Evolutionary conservation across 2,797 vertebrate species (phyloP).

Genomic region (Sebastes hubbsi): DNA sequence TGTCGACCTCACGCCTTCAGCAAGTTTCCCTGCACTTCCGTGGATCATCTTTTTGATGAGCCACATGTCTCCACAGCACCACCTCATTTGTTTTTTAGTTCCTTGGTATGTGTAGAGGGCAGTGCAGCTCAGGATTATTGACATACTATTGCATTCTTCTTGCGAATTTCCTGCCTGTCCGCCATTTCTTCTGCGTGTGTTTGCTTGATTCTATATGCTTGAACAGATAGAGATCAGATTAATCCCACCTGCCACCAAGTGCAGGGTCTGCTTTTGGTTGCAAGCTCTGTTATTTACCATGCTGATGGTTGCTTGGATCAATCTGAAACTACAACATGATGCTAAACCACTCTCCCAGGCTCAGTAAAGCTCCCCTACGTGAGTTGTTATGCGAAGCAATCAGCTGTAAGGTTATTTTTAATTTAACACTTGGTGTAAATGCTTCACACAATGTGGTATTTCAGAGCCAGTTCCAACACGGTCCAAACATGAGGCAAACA

Average conservation of each 20-base stretch:
- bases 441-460: constrained; percentile 7
- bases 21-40: background rate
- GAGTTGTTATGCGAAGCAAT: background rate
- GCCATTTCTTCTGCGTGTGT: background rate
- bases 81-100: background rate
- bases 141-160: background rate
- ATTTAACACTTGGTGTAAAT: constrained; percentile 28
- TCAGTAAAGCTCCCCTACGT: background rate
- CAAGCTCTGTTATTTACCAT: background rate
- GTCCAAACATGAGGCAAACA: background rate
- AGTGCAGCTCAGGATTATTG: background rate
- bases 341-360: background rate
- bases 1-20: background rate
- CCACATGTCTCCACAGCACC: background rate
- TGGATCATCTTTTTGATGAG: background rate
- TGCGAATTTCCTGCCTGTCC: background rate
- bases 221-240: background rate
- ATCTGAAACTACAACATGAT: background rate
- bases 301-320: background rate
- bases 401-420: constrained; percentile 37
- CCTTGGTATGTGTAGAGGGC: background rate
- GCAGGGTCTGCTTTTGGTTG: background rate
- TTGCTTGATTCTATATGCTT: background rate
- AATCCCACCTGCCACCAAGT: background rate
- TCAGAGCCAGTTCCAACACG: background rate